Percentiles rank a stretch among this genome's conserved stretches.
Conservation (phyloP, 2,888 invertebrate species). For the Amblyjoppa fuscipennis region DNA sequence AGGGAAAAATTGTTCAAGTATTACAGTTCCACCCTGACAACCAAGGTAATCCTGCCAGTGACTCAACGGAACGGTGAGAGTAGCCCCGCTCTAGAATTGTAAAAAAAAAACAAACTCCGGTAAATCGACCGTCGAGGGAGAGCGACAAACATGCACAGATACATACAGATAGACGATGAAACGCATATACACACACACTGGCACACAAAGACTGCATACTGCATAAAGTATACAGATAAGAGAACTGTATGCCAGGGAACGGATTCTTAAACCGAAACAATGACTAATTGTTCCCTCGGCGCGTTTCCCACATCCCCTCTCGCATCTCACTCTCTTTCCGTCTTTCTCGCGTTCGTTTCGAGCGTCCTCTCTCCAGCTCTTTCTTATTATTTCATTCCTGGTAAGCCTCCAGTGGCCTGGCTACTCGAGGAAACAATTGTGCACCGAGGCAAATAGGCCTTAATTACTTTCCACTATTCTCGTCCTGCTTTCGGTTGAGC, state of each 20-base stretch:
- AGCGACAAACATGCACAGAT: background rate
- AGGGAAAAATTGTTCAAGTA: background rate
- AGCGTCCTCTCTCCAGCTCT: conserved; percentile 28
- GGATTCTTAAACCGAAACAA: conserved; percentile 65
- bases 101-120: background rate
- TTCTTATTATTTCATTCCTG: conserved; percentile 65
- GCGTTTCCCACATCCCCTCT: conserved; percentile 63
- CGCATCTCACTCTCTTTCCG: conserved; percentile 57
- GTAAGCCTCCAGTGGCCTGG: conserved; percentile 64
- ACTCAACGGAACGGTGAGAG: background rate
- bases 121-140: conserved; percentile 18
- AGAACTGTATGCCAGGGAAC: conserved; percentile 39
- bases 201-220: conserved; percentile 9
- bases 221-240: conserved; percentile 42
- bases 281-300: conserved; percentile 66
- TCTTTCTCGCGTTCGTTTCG: background rate
- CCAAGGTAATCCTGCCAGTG: conserved; percentile 9
- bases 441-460: conserved; percentile 62
- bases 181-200: background rate
- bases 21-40: conserved; percentile 2
- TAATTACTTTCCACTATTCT: conserved; percentile 64
- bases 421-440: conserved; percentile 69
- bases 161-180: conserved; percentile 18
- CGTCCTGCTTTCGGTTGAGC: conserved; percentile 37
- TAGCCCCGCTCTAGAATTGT: background rate